Evolutionary conservation across 2,113 vertebrate genomes (phyloP).

Genomic region (Dolichotis patagonum): DNA sequence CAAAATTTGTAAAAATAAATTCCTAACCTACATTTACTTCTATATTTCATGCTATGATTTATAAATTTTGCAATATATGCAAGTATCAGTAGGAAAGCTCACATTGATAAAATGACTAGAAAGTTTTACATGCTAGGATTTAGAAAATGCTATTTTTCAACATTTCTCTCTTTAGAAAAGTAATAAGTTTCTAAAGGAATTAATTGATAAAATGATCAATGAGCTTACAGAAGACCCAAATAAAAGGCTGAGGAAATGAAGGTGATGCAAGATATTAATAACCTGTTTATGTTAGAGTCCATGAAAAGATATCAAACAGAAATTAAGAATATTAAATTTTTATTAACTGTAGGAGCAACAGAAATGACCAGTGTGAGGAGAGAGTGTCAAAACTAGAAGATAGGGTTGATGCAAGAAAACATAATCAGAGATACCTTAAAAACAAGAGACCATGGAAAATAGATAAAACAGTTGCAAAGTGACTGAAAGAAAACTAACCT

Average conservation of each 20-base stretch:
- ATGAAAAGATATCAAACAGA: background rate
- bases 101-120: conserved; percentile 6
- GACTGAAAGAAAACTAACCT: background rate
- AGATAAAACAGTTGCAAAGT: background rate
- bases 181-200: background rate
- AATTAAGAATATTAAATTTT: background rate
- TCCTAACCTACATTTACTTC: background rate
- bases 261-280: background rate
- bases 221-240: background rate
- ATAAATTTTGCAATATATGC: conserved; percentile 45
- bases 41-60: background rate
- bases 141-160: conserved; percentile 2
- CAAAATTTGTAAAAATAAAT: conserved; percentile 38
- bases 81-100: background rate
- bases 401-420: background rate
- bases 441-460: background rate
- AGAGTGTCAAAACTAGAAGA: background rate
- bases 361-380: background rate
- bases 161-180: background rate
- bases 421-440: background rate
- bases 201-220: background rate
- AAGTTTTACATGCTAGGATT: conserved; percentile 22
- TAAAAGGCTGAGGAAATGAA: background rate
- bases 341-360: background rate
- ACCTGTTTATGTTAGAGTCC: background rate